phyloP scores from a whole-genome alignment of 2,888 invertebrate species.

The Cerastoderma edule region DNA sequence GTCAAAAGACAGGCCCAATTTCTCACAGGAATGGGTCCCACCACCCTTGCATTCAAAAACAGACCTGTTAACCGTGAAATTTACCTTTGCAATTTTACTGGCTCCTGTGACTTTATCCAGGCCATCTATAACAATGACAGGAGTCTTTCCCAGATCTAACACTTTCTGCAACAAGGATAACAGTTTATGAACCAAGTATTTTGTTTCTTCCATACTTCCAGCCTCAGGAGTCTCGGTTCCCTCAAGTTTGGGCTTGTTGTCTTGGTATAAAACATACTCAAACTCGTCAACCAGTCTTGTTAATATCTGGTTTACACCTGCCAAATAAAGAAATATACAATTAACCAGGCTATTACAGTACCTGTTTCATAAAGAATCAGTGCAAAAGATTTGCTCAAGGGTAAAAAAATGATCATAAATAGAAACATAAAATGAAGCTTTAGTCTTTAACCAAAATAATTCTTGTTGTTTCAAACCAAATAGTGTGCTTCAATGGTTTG shows the following conservation, averaged over 20 bases:
- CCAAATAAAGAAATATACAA: conserved; percentile 4
- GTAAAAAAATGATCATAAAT: too few species aligned
- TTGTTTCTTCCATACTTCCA: conserved; percentile 25
- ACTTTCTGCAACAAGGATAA: conserved; percentile 42
- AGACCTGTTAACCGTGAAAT: too few species aligned
- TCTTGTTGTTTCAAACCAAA: too few species aligned
- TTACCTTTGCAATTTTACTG: conserved; percentile 68
- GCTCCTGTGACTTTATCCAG: conserved; percentile 64
- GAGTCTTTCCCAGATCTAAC: conserved; percentile 48
- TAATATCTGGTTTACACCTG: conserved; percentile 65
- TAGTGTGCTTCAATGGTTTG: too few species aligned
- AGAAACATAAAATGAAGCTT: too few species aligned
- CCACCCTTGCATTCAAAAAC: too few species aligned
- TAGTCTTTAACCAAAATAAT: too few species aligned
- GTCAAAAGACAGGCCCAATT: too few species aligned
- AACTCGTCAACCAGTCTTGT: conserved; percentile 57
- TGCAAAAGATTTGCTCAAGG: too few species aligned
- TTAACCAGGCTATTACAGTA: too few species aligned
- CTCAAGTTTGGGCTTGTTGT: conserved; percentile 1
- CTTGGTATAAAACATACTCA: conserved; percentile 30
- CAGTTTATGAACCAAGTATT: conserved; percentile 47
- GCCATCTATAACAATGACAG: conserved; percentile 68
- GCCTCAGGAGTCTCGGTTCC: conserved; percentile 17
- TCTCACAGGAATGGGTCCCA: too few species aligned
- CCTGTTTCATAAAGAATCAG: too few species aligned